phyloP scores from a whole-genome alignment of 1,140 invertebrate genomes.

The Leptinotarsa undecemlineata region DNA sequence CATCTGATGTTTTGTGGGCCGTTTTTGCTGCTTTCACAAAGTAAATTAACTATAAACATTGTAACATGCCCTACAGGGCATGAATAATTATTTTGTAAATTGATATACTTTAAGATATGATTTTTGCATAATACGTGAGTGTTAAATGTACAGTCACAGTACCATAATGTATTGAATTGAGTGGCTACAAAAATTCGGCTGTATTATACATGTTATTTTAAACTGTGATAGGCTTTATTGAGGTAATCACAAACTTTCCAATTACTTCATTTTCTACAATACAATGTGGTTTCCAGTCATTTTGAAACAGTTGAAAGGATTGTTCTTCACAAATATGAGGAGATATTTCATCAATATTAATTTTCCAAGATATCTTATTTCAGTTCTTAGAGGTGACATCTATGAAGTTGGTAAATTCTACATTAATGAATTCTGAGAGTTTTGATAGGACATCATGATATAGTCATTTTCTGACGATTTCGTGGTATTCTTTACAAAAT shows the following conservation, averaged over 20 bases:
- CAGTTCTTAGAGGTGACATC: background rate
- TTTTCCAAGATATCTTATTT: background rate
- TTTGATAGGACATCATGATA: too few species aligned
- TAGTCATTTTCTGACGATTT: too few species aligned
- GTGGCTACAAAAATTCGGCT: background rate
- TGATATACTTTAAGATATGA: constrained; percentile 6
- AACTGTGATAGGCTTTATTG: constrained; percentile 22
- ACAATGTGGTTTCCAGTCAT: background rate
- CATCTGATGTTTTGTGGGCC: constrained; percentile 95
- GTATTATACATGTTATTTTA: background rate
- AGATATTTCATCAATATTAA: constrained; percentile 7
- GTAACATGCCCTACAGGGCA: constrained; percentile 10
- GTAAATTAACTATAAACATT: constrained; percentile 60
- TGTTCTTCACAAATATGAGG: background rate
- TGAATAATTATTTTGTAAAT: constrained; percentile 23
- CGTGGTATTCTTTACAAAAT: too few species aligned
- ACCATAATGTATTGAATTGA: constrained; percentile 19
- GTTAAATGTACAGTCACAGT: background rate
- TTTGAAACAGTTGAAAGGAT: background rate
- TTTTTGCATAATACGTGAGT: constrained; percentile 11
- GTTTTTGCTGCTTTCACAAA: constrained; percentile 98
- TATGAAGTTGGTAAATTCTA: background rate
- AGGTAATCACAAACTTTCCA: constrained; percentile 11
- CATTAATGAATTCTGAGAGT: too few species aligned
- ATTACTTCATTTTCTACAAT: constrained; percentile 8